Base-by-base conservation (phyloP, 2,797 vertebrate species). In the Sarcoramphus papa region DNA sequence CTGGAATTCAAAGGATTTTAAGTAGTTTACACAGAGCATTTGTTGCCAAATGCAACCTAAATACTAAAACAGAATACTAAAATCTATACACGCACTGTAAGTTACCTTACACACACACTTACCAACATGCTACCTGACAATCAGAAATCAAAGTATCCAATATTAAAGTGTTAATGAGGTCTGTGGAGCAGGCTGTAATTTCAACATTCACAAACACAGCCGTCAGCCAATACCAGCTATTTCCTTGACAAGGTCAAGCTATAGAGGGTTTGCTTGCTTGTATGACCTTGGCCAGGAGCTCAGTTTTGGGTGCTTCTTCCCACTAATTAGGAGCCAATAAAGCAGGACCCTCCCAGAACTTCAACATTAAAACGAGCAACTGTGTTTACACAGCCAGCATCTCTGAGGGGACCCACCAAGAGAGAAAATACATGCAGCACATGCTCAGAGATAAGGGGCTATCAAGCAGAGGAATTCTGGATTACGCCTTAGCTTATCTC, bases 381-480 rank as follows among this genome's bases (percentile, higher is more conserved):
- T 11, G 22, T 45, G 50, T 85, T 91, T 85, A 68, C 35, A n/a
- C 17, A 91, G 75, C 43, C 88, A 90, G 77, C 40, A 59, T 30
- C 86, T 59, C 57, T 0, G 4, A 50, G 14, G 41, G 48, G 43
- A 83, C 40, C 43, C 68, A 70, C 24, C 37, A 35, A 47, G 78
- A 47, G n/a, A 47, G 25, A 88, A 85, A 90, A 62, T 74, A 86
- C 12, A 16, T 2, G 2, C 30, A 65, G 50, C 43, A 33, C 70
- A 53, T 43, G 89, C 47, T 63, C 60, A 25, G 72, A 96, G 95
- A 97, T 96, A 96, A 96, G 92, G 68, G 88, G 59, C 64, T 95
- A 90, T 92, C 85, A 14, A 43, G 54, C 5, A 87, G 64, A 92
- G 78, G 85, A 91, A 74, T 68, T 91, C 53, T 70, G 72, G 91